phyloP scores from a whole-genome alignment of 2,888 invertebrate genomes.

The Spodoptera picta region DNA sequence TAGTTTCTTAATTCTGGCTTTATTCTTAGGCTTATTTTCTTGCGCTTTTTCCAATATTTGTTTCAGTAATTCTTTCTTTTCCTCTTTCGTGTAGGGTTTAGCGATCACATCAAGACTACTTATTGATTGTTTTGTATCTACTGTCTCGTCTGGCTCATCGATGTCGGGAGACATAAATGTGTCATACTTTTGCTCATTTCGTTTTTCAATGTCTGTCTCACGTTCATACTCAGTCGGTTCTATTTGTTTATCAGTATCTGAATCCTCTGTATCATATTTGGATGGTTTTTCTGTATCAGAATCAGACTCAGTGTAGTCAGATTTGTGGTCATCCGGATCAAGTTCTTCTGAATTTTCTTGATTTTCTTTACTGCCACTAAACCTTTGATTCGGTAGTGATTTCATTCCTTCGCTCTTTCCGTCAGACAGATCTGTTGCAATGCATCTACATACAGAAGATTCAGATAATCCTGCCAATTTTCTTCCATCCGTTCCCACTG shows the following conservation, averaged over 20 bases:
- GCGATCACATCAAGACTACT: slow-evolving; percentile 40
- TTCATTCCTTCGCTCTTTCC: slow-evolving; percentile 25
- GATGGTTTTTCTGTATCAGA: slow-evolving; percentile 44
- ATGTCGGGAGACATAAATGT: slow-evolving; percentile 47
- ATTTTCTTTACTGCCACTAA: slow-evolving; percentile 22
- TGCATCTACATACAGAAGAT: slow-evolving; percentile 32
- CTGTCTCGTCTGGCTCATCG: slow-evolving; percentile 48
- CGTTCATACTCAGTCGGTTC: slow-evolving; percentile 41
- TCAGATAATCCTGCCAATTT: slow-evolving; percentile 13
- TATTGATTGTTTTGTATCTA: slow-evolving; percentile 43
- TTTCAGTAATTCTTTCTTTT: slow-evolving; percentile 72
- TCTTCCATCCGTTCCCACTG: slow-evolving; percentile 7
- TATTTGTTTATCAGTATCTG: slow-evolving; percentile 31
- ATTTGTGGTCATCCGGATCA: slow-evolving; percentile 24
- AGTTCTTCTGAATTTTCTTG: background rate
- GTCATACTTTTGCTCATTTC: slow-evolving; percentile 28
- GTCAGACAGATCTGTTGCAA: slow-evolving; percentile 24
- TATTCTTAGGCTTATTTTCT: slow-evolving; percentile 61
- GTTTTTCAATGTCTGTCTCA: slow-evolving; percentile 36
- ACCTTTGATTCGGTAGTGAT: slow-evolving; percentile 23
- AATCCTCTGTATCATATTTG: slow-evolving; percentile 41
- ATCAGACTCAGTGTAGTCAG: slow-evolving; percentile 40
- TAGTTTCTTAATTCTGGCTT: slow-evolving; percentile 63
- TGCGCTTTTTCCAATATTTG: slow-evolving; percentile 68
- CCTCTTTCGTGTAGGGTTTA: slow-evolving; percentile 58